Percentiles rank a stretch among this genome's conserved stretches.
These are phyloP conservation scores for Diabrotica undecimpunctata DNA, from an alignment of 1,140 invertebrate genomes.

Conservation along the genomic window DNA sequence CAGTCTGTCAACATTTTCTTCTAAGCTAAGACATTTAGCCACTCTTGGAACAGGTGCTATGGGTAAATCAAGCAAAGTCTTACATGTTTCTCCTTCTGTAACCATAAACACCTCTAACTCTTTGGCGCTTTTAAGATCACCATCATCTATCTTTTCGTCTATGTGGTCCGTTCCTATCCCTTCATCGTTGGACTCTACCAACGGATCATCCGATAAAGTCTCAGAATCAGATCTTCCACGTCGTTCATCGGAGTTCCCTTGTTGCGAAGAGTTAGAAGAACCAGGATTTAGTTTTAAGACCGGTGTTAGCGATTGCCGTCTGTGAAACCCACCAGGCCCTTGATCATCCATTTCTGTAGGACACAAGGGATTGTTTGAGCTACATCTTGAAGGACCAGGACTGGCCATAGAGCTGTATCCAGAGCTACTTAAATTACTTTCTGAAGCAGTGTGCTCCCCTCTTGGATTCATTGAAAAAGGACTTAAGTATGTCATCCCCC, in stretches of 20 bases:
- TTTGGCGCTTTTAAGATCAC: slow-evolving; percentile 60
- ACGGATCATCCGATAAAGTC: slow-evolving; percentile 63
- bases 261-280: slow-evolving; percentile 42
- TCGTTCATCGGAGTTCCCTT: slow-evolving; percentile 47
- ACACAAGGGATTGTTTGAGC: slow-evolving; percentile 72
- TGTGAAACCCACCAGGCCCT: slow-evolving; percentile 51
- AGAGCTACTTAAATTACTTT: slow-evolving; percentile 75
- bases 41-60: slow-evolving; percentile 41
- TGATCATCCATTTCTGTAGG: slow-evolving; percentile 67
- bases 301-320: slow-evolving; percentile 49
- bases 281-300: slow-evolving; percentile 53
- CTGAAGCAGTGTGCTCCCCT: slow-evolving; percentile 68
- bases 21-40: slow-evolving; percentile 32
- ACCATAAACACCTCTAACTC: slow-evolving; percentile 60
- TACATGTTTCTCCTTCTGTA: slow-evolving; percentile 45
- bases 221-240: slow-evolving; percentile 62
- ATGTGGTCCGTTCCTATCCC: slow-evolving; percentile 64
- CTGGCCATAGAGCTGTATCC: slow-evolving; percentile 81
- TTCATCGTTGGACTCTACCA: slow-evolving; percentile 68
- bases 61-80: slow-evolving; percentile 42
- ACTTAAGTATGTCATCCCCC: slow-evolving; percentile 68
- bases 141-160: slow-evolving; percentile 62
- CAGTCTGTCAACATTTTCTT: slow-evolving; percentile 46
- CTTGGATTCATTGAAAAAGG: slow-evolving; percentile 68
- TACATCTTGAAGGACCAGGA: slow-evolving; percentile 71